Percentiles rank a stretch among this genome's conserved stretches.
phyloP scores from a whole-genome alignment of 2,888 invertebrate species.

The Frankliniella fusca region DNA sequence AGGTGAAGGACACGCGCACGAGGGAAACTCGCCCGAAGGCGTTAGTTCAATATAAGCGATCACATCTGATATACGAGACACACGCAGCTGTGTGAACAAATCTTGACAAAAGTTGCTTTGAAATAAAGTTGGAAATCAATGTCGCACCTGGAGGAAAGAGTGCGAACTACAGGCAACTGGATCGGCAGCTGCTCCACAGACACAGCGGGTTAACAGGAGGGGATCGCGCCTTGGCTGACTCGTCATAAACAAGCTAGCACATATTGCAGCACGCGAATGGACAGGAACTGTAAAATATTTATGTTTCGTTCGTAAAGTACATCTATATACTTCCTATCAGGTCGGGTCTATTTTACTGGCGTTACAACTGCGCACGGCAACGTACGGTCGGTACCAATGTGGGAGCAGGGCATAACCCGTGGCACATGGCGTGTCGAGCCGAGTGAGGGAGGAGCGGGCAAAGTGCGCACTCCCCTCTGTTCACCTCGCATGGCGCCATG shows the following conservation, averaged over 20 bases:
- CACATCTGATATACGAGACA: background rate
- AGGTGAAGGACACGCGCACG: background rate
- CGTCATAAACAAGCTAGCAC: constrained; percentile 11
- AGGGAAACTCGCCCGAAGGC: too few species aligned
- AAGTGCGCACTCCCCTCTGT: too few species aligned
- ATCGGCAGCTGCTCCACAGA: too few species aligned
- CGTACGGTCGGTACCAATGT: too few species aligned
- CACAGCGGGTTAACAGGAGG: too few species aligned
- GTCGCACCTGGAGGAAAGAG: too few species aligned
- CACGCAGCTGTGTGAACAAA: too few species aligned
- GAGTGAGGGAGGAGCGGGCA: background rate
- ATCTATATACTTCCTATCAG: background rate
- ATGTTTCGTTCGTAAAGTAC: constrained; percentile 3
- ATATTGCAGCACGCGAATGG: background rate
- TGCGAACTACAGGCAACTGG: too few species aligned
- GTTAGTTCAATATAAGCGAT: too few species aligned
- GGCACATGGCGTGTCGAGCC: background rate
- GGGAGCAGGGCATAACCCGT: background rate
- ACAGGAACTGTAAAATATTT: constrained; percentile 23
- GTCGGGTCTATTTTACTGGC: background rate
- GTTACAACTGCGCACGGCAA: background rate
- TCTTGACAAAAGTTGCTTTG: too few species aligned
- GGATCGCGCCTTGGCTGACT: background rate
- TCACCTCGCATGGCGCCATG: too few species aligned
- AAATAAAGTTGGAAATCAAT: too few species aligned